Conservation (phyloP, 2,888 invertebrate genomes). For the Anthoptus insignis region DNA sequence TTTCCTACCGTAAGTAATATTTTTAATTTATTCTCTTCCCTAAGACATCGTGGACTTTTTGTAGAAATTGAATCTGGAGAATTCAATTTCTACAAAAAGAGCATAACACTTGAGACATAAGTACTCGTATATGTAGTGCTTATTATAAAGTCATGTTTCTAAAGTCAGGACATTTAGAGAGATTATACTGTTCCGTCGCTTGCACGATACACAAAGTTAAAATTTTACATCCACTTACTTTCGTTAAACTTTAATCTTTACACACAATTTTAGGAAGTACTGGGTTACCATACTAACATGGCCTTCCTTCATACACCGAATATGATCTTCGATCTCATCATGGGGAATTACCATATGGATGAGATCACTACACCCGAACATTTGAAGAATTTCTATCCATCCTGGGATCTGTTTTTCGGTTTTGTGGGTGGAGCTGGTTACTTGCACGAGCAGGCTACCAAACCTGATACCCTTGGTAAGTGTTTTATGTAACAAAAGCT, state of each 20-base stretch:
- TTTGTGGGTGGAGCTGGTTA: slow-evolving; percentile 70
- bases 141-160: too few species aligned
- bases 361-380: slow-evolving; percentile 79
- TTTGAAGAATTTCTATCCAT: slow-evolving; percentile 80
- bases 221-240: too few species aligned
- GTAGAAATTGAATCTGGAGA: too few species aligned
- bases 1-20: slow-evolving; percentile 83
- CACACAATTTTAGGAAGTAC: slow-evolving; percentile 55
- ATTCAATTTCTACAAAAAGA: too few species aligned
- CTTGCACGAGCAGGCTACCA: slow-evolving; percentile 88
- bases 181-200: too few species aligned
- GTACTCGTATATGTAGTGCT: too few species aligned
- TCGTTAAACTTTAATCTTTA: background rate
- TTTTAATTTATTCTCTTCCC: too few species aligned
- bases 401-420: slow-evolving; percentile 51
- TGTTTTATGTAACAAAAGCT: slow-evolving; percentile 22
- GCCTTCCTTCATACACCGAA: slow-evolving; percentile 49
- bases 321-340: background rate
- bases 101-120: too few species aligned
- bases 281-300: slow-evolving; percentile 88
- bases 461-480: slow-evolving; percentile 91
- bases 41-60: too few species aligned
- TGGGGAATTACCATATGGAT: slow-evolving; percentile 80
- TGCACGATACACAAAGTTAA: too few species aligned
- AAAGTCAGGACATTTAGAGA: too few species aligned